These are phyloP conservation scores for Hydrotaea cyrtoneurina DNA, from an alignment of 2,888 invertebrate genomes.

Conservation along the genomic window DNA sequence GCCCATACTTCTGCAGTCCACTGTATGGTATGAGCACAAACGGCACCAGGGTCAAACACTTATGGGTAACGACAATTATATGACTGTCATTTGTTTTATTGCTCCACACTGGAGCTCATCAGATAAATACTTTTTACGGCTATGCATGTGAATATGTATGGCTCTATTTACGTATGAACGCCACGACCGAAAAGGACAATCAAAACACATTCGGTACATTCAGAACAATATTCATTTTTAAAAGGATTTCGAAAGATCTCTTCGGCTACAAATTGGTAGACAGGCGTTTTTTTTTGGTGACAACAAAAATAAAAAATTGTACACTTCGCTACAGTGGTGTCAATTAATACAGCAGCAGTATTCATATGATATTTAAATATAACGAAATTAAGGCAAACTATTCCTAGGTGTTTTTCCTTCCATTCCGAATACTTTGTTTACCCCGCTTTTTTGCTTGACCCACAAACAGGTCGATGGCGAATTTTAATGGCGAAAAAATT, in stretches of 20 bases:
- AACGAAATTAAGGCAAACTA: too few relatives aligned
- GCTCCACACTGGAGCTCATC: slow-evolving; percentile 68
- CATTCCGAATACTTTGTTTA: background rate
- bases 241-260: slow-evolving; percentile 24
- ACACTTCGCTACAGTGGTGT: background rate
- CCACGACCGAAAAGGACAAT: slow-evolving; percentile 16
- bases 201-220: background rate
- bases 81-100: slow-evolving; percentile 73
- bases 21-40: background rate
- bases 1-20: background rate
- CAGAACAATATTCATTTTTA: slow-evolving; percentile 15
- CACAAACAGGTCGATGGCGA: too few relatives aligned
- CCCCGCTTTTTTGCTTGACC: too few relatives aligned
- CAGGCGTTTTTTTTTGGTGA: background rate
- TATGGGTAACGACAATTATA: slow-evolving; percentile 74
- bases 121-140: slow-evolving; percentile 67
- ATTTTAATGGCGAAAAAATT: background rate
- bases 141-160: background rate
- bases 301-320: background rate
- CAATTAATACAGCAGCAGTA: background rate
- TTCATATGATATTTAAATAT: background rate
- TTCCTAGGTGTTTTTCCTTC: too few relatives aligned
- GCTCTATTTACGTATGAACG: background rate
- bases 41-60: slow-evolving; percentile 64
- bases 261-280: background rate